Percentiles rank a stretch among this genome's conserved stretches.
phyloP scores from a whole-genome alignment of 2,797 vertebrate genomes.

The Helostoma temminkii region DNA sequence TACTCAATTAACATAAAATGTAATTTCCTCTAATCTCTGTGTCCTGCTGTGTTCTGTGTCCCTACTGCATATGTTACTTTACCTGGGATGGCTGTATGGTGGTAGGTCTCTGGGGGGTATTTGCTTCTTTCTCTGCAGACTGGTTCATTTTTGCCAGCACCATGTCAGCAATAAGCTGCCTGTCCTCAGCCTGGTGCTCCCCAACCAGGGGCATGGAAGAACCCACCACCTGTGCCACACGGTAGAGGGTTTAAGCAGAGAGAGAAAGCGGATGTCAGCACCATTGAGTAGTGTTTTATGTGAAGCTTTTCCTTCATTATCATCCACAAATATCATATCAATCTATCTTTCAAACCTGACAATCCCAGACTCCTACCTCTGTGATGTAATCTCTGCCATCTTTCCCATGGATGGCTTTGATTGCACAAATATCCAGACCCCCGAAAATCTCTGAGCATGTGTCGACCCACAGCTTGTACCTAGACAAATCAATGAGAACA shows the following conservation, averaged over 20 bases:
- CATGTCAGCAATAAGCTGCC: conserved; percentile 93
- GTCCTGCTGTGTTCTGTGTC: neutral
- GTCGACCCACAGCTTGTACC: conserved; percentile 98
- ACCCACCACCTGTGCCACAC: conserved; percentile 89
- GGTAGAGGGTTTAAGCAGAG: conserved; percentile 10
- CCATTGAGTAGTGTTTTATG: neutral
- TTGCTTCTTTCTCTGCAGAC: conserved; percentile 86
- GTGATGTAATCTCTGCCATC: conserved; percentile 98
- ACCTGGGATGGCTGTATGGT: conserved; percentile 96
- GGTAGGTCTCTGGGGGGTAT: conserved; percentile 91
- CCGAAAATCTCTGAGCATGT: conserved; percentile 96
- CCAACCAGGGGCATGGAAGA: conserved; percentile 96
- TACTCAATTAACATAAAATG: neutral
- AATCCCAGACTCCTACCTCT: conserved; percentile 86
- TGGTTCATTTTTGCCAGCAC: conserved; percentile 92
- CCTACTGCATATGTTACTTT: conserved; percentile 38
- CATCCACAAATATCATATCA: neutral
- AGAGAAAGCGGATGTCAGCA: neutral
- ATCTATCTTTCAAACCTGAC: conserved; percentile 6
- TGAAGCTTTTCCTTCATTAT: neutral
- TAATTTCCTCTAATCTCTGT: neutral
- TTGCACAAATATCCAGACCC: conserved; percentile 95
- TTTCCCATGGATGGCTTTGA: conserved; percentile 98
- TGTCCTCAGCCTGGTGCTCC: conserved; percentile 94
- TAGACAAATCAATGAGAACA: conserved; percentile 55